A percentile compares a stretch with the other conserved stretches of the same genome.
Evolutionary conservation across 2,888 invertebrate species (phyloP).

Genomic region (Macrosiphum euphorbiae): DNA sequence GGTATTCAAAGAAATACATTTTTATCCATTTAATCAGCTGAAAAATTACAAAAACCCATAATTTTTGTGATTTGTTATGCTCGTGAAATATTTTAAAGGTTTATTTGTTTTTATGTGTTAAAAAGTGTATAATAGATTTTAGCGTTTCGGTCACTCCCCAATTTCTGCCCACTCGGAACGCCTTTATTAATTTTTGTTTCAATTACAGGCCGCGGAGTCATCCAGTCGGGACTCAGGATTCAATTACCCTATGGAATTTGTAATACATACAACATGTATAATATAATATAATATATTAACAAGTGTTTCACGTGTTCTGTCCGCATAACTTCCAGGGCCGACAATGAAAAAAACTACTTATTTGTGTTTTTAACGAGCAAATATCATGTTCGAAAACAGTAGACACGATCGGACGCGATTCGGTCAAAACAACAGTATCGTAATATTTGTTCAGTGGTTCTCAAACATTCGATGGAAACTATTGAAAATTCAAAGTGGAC

Average conservation of each 20-base stretch:
- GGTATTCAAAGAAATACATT: neutral
- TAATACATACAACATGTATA: neutral
- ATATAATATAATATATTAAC: slow-evolving; percentile 31
- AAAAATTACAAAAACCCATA: neutral
- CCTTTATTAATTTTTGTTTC: slow-evolving; percentile 63
- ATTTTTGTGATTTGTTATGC: neutral
- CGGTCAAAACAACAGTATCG: slow-evolving; percentile 48
- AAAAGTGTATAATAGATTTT: slow-evolving; percentile 48
- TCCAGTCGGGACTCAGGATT: slow-evolving; percentile 34
- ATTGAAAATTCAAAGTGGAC: neutral
- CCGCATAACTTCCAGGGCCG: slow-evolving; percentile 60
- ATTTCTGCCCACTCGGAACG: slow-evolving; percentile 38
- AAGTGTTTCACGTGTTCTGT: slow-evolving; percentile 63
- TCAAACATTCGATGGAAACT: neutral
- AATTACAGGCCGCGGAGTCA: slow-evolving; percentile 53
- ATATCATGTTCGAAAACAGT: slow-evolving; percentile 63
- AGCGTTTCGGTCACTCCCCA: slow-evolving; percentile 40
- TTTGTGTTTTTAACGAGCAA: slow-evolving; percentile 63
- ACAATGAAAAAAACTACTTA: slow-evolving; percentile 46
- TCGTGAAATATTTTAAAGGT: slow-evolving; percentile 10
- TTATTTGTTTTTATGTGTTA: slow-evolving; percentile 42
- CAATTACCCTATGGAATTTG: slow-evolving; percentile 62
- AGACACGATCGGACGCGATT: slow-evolving; percentile 57
- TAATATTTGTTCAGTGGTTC: slow-evolving; percentile 52
- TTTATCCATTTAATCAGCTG: neutral